Base-by-base conservation (phyloP, 2,113 vertebrate species). In the Oceanodroma tethys region DNA sequence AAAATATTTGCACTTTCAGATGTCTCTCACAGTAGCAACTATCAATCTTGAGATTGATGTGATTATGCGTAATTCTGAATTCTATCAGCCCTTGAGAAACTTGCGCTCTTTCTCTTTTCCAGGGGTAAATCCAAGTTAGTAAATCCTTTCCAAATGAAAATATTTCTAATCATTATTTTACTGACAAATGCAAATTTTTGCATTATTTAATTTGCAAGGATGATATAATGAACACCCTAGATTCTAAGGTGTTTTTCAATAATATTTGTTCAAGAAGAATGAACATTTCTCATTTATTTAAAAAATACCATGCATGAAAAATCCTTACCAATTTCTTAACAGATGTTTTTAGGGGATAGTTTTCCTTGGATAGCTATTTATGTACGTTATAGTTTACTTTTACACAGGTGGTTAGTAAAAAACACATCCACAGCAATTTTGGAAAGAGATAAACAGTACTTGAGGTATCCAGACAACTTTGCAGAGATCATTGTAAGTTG, bases 1-100 rank as follows among this genome's bases (percentile, higher is more conserved):
- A 81, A 95, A 92, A 93, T 80, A 82, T 82, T 93, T 90, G 13
- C 36, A 88, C 26, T 95, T 91, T 86, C 81, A 86, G 45, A 27
- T 47, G 26, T 60, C 22, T 92, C 25, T 79, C 42, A 29, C 48
- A 73, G 80, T 47, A 67, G 23, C 50, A 89, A 29, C 70, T 71
- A 73, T 59, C 29, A 89, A 6, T 85, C 55, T 78, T 74, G 45
- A 3, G 4, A 56, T 8, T 74, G 55, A 73, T 86, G 32, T 70
- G 36, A 67, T 47, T 82, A 60, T 74, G 18, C 26, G 30, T 90
- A 74, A 66, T 48, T 81, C 75, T 80, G 43, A 82, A 67, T 13
- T 71, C 42, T 75, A 18, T 74, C 47, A 86, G 26, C 45, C 80
- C 48, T 47, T 29, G 16, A 88, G 62, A 86, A 91, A 63, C 58